Evolutionary conservation across 2,888 invertebrate species (phyloP), one percentile per base, ranked within the genome.

Genomic region (Eurytoma adleriae): DNA sequence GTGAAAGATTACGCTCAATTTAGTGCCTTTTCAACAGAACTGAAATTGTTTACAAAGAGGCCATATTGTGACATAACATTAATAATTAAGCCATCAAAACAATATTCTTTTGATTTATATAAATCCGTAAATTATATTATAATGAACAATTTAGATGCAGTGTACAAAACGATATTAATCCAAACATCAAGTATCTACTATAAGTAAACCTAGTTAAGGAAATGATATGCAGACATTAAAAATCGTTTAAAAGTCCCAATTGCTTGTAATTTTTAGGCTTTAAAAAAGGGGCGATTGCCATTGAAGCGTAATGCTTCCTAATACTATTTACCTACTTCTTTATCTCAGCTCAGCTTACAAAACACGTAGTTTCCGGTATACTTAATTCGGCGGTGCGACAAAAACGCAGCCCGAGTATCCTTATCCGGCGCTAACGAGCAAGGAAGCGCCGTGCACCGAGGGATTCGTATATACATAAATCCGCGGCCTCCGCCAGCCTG

Each of bases 331-430:
- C 27, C 40, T 52, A 27, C 54, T 40, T 40, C 40, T 40, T 40
- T 40, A 40, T 40, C 4, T 10, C 20, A 16, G 18, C 56, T 48
- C 68, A 57, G 30, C 4, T 18, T n/a, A 18, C 64, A 64, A 73
- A 73, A 64, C 62, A 30, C 18, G 30, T 54, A 64, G 40, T 10
- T 73, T 73, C 73, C 73, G 62, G 52, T 7, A 54, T 14, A 64
- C 64, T 54, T 20, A 54, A 73, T 73, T 73, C 73, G 73, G 64
- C 30, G 40, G 18, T 50, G 20, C 61, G 71, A 4, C 24, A 24
- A 4, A 71, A 61, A 71, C 40, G 50, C 24, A 16, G 59, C 50
- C 5, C 20, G 59, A 50, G 14, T 24, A 50, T 12, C 62, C 64
- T 66, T 74, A 66, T 59, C 67, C 27, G 18, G 20, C 24, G 52